phyloP scores from a whole-genome alignment of 2,888 invertebrate genomes.

The Drosophila differens region DNA sequence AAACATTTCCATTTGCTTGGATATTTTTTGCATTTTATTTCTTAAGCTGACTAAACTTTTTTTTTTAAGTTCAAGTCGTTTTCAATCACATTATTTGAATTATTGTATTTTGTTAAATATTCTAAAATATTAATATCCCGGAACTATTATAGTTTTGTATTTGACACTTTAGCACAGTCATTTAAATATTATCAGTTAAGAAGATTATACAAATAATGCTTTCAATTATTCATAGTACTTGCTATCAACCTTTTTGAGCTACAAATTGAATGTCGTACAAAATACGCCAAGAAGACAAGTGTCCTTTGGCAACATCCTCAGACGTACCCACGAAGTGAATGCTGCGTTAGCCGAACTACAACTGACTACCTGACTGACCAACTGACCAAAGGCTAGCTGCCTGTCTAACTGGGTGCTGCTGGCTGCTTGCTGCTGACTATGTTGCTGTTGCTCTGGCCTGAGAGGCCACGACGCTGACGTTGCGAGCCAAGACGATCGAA shows the following conservation, averaged over 20 bases:
- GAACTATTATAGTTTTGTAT: constrained; percentile 1
- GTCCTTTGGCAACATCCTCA: constrained; percentile 16
- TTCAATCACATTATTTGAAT: not conserved
- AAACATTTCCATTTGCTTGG: not conserved
- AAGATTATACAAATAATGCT: not conserved
- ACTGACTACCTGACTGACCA: constrained; percentile 62
- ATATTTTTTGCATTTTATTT: not conserved
- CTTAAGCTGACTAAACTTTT: not conserved
- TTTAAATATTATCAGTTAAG: not conserved
- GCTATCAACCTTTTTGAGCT: not conserved
- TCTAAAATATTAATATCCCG: not conserved
- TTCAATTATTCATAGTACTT: not conserved
- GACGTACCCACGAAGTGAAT: constrained; percentile 53
- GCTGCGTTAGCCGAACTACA: constrained; percentile 51
- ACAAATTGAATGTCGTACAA: constrained; percentile 4
- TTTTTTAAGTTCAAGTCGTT: not conserved
- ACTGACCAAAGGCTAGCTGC: constrained; percentile 54
- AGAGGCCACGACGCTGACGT: constrained; percentile 58
- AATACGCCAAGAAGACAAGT: constrained; percentile 8
- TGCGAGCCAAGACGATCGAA: constrained; percentile 78
- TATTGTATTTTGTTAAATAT: not conserved
- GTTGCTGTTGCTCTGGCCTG: constrained; percentile 46
- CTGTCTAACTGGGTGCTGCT: constrained; percentile 52
- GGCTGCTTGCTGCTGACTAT: constrained; percentile 21
- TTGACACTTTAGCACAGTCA: not conserved